Base-by-base conservation (phyloP, 2,797 vertebrate species). In the Takifugu ocellatus region DNA sequence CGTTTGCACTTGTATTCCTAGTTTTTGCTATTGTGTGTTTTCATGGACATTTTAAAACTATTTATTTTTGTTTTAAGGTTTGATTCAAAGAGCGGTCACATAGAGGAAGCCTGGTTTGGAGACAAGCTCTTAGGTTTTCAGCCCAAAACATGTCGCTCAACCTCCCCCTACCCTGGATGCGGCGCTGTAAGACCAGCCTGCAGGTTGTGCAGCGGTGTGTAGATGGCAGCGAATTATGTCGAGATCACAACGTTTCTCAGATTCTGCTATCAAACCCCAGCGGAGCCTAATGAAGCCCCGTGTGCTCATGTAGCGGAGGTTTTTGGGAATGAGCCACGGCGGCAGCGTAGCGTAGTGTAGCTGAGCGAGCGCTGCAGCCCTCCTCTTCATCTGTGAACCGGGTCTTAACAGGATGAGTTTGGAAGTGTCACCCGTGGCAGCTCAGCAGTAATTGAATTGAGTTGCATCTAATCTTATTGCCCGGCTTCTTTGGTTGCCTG, bases 391-490 rank as follows among this genome's bases (percentile, higher is more conserved):
- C 82, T 84, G 64, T 79, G 81, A 88, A 85, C 77, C 69, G 70
- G 84, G 89, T 91, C 86, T 88, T 90, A 91, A 92, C 87, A 89
- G 85, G 90, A 91, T 91, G 87, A 91, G 85, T 90, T 89, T 85
- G 89, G 89, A 88, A 90, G 87, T 83, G 58, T 90, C 88, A 91
- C 87, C 88, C 88, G 72, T 88, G 79, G 89, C 79, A 85, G 85
- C 83, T 90, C 84, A 80, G 86, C 77, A 66, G 79, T 92, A 91
- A 91, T 91, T 90, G 87, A 90, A 91, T 92, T 90, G 84, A 89
- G 84, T 89, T 89, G 88, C 87, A 90, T 92, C 88, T 91, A 91
- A 92, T 91, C 90, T 90, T 73, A 84, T 90, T 88, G 86, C 79
- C 82, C 79, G 67, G 78, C 72, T 84, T 79, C 61, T 87, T 85